Evolutionary conservation across 2,797 vertebrate genomes (phyloP).

Genomic region (Squalus acanthias): DNA sequence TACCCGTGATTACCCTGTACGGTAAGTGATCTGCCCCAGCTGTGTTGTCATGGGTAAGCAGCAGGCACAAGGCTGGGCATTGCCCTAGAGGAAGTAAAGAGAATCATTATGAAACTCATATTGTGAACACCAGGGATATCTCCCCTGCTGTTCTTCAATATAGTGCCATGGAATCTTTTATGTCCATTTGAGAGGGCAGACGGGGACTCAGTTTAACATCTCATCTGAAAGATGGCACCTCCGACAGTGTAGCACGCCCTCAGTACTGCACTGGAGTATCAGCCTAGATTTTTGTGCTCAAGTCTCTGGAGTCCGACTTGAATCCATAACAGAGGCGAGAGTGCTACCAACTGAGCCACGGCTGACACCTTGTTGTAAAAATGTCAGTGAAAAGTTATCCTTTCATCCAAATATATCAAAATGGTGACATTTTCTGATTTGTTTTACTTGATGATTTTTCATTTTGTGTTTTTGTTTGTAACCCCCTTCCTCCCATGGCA

Average conservation of each 20-base stretch:
- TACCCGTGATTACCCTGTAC: background rate
- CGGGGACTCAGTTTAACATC: too few relatives aligned
- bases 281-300: too few relatives aligned
- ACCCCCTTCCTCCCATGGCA: background rate
- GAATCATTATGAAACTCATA: background rate
- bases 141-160: too few relatives aligned
- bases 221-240: too few relatives aligned
- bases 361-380: background rate
- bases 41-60: background rate
- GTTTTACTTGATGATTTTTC: too few relatives aligned
- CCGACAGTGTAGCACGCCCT: too few relatives aligned
- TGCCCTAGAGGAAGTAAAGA: background rate
- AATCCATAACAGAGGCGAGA: too few relatives aligned
- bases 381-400: background rate
- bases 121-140: background rate
- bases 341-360: too few relatives aligned
- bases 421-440: background rate
- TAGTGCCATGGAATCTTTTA: too few relatives aligned
- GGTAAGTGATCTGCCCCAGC: background rate
- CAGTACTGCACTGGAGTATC: too few relatives aligned
- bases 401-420: background rate
- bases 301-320: too few relatives aligned
- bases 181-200: too few relatives aligned
- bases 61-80: background rate
- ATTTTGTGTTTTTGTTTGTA: background rate